phyloP scores from a whole-genome alignment of 2,888 invertebrate genomes.

The Trichopria drosophilae region DNA sequence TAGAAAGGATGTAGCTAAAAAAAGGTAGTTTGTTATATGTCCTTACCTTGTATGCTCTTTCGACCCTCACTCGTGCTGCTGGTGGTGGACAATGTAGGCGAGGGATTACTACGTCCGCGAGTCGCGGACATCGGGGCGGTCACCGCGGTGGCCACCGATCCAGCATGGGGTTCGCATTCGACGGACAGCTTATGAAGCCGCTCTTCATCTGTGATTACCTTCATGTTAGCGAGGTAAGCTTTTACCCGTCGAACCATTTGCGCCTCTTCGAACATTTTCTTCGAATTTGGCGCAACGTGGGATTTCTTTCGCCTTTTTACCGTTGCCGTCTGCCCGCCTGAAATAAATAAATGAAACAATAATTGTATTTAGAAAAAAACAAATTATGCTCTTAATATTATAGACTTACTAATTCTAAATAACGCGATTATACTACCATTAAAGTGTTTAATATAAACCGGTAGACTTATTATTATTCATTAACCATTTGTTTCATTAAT shows the following conservation, averaged over 20 bases:
- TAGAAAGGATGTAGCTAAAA: constrained; percentile 1
- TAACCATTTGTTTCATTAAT: too few relatives aligned
- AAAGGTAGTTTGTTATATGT: too few relatives aligned
- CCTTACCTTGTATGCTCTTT: constrained; percentile 57
- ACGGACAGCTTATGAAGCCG: constrained; percentile 84
- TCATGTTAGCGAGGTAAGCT: constrained; percentile 90
- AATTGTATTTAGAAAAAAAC: not conserved
- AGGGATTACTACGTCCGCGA: constrained; percentile 81
- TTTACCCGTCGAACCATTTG: constrained; percentile 98
- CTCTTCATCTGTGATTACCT: constrained; percentile 90
- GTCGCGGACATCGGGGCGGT: constrained; percentile 66
- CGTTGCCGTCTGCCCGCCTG: constrained; percentile 68
- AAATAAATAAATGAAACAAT: constrained; percentile 13
- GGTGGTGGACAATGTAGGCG: constrained; percentile 89
- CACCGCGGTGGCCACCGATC: constrained; percentile 56
- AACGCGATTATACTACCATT: too few relatives aligned
- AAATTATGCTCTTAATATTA: not conserved
- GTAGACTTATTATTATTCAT: too few relatives aligned
- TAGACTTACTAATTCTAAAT: too few relatives aligned
- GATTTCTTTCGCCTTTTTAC: constrained; percentile 89
- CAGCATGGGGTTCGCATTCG: constrained; percentile 76
- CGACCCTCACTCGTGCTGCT: constrained; percentile 81
- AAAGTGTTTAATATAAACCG: constrained; percentile 1
- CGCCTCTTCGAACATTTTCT: constrained; percentile 98
- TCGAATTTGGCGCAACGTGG: constrained; percentile 88